Conservation (phyloP, 2,888 invertebrate species). For the Aproaerema taeniolella region DNA sequence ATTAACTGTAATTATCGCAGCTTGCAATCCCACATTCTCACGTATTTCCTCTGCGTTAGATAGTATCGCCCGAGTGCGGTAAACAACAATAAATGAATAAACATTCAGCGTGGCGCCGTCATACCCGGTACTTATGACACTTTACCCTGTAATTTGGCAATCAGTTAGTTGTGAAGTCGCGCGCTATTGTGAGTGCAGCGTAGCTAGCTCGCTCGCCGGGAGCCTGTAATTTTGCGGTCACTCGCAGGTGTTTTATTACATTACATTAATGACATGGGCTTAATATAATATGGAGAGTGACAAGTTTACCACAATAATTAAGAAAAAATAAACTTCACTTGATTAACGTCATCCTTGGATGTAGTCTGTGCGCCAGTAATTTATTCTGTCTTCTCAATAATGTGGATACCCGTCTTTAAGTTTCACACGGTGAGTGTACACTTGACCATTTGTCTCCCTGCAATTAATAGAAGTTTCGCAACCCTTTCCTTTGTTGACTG, state of each 20-base stretch:
- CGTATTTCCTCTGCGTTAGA: slow-evolving; percentile 28
- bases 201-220: slow-evolving; percentile 48
- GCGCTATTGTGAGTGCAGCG: slow-evolving; percentile 41
- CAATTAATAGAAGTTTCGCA: slow-evolving; percentile 63
- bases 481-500: slow-evolving; percentile 42
- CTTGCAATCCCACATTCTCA: slow-evolving; percentile 27
- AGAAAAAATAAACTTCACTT: slow-evolving; percentile 10
- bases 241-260: slow-evolving; percentile 57
- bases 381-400: slow-evolving; percentile 13
- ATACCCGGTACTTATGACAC: slow-evolving; percentile 56
- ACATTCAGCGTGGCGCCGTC: slow-evolving; percentile 32
- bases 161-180: slow-evolving; percentile 38
- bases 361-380: too few species aligned
- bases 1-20: slow-evolving; percentile 21
- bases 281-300: slow-evolving; percentile 31
- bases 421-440: slow-evolving; percentile 63
- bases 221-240: slow-evolving; percentile 68
- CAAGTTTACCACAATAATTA: slow-evolving; percentile 17
- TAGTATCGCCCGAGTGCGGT: slow-evolving; percentile 31
- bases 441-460: slow-evolving; percentile 61
- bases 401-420: slow-evolving; percentile 24
- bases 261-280: slow-evolving; percentile 38
- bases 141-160: slow-evolving; percentile 71
- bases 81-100: slow-evolving; percentile 43
- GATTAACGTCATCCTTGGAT: slow-evolving; percentile 4